phyloP scores from a whole-genome alignment of 1,140 invertebrate genomes.

The Sipha flava region DNA sequence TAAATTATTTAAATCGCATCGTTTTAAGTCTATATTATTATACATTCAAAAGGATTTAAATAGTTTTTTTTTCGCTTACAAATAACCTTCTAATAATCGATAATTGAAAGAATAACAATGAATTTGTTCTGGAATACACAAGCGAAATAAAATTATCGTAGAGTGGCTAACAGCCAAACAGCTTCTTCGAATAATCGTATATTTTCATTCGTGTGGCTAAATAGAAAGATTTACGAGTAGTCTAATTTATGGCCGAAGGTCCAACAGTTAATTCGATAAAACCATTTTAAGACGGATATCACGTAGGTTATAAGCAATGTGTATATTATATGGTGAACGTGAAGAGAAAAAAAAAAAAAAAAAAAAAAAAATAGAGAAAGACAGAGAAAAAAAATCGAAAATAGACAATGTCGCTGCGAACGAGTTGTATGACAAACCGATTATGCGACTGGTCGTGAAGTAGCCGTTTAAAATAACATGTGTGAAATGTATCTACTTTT shows the following conservation, averaged over 20 bases:
- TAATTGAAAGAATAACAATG: background rate
- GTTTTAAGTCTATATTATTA: background rate
- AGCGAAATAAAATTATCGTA: background rate
- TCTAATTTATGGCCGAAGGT: background rate
- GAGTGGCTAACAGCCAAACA: slow-evolving; percentile 17
- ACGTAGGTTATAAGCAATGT: background rate
- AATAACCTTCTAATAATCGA: background rate
- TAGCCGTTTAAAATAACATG: too few species aligned
- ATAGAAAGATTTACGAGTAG: slow-evolving; percentile 17
- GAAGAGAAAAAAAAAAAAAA: too few species aligned
- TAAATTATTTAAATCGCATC: background rate
- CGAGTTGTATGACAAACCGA: too few species aligned
- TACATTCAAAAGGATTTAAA: background rate
- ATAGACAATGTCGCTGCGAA: too few species aligned
- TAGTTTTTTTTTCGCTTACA: background rate
- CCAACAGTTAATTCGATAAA: background rate
- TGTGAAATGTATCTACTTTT: too few species aligned
- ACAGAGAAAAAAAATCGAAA: too few species aligned
- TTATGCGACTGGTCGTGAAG: too few species aligned
- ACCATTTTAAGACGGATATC: background rate
- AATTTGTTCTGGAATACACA: background rate
- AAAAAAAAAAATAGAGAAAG: too few species aligned
- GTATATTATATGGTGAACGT: background rate
- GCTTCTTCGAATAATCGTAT: slow-evolving; percentile 16
- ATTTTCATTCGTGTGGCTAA: slow-evolving; percentile 3